Evolutionary conservation across 2,888 invertebrate species (phyloP).

Genomic region (Pristionchus arcanus): DNA sequence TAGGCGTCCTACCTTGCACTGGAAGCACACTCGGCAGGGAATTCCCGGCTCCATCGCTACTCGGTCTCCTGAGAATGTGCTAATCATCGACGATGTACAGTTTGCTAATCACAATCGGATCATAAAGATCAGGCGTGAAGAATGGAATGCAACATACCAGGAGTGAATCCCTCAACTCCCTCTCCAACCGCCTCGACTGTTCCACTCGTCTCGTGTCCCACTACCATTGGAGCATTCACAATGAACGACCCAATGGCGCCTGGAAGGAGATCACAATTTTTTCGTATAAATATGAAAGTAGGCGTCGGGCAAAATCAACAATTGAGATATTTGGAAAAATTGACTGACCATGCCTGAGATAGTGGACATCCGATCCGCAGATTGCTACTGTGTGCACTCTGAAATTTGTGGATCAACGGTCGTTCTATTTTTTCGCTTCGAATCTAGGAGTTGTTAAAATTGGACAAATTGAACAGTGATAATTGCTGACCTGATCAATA

Average conservation of each 20-base stretch:
- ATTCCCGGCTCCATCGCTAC: constrained; percentile 86
- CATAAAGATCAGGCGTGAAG: neutral
- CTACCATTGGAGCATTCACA: constrained; percentile 89
- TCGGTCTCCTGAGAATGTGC: constrained; percentile 62
- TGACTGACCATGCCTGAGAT: constrained; percentile 86
- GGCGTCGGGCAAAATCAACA: neutral
- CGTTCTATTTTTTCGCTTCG: no score
- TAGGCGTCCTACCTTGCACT: constrained; percentile 85
- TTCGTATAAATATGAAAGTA: neutral
- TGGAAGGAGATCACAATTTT: neutral
- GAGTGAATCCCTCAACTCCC: constrained; percentile 79
- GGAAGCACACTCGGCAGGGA: constrained; percentile 87
- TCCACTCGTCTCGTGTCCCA: constrained; percentile 92
- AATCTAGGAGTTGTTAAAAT: no score
- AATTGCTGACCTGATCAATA: constrained; percentile 58
- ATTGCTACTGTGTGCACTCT: constrained; percentile 94
- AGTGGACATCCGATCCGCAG: constrained; percentile 95
- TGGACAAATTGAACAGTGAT: neutral
- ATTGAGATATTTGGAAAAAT: neutral
- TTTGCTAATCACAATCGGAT: neutral
- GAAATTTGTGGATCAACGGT: no score
- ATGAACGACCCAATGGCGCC: constrained; percentile 54
- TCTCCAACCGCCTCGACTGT: constrained; percentile 85
- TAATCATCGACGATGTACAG: neutral
- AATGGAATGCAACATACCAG: constrained; percentile 52